A percentile compares a stretch with the other conserved stretches of the same genome.
phyloP scores from a whole-genome alignment of 2,888 invertebrate genomes.

The Eupithecia tripunctaria region DNA sequence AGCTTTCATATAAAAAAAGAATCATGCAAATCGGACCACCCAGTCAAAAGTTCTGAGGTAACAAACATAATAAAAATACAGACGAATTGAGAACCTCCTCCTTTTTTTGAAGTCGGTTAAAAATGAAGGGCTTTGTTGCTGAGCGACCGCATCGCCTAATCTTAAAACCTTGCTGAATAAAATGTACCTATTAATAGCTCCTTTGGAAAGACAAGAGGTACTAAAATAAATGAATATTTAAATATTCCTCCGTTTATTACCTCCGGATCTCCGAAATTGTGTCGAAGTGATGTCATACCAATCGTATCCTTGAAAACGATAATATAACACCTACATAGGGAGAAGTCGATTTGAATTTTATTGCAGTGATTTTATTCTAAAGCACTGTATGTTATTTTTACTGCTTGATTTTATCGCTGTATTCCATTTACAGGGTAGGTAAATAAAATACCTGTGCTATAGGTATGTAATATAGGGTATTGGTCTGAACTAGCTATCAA shows the following conservation, averaged over 20 bases:
- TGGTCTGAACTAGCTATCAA: background rate
- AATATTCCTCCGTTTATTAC: background rate
- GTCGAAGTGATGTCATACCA: background rate
- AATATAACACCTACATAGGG: background rate
- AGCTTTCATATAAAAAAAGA: no score
- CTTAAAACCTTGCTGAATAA: background rate
- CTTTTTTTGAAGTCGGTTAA: no score
- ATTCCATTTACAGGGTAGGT: slow-evolving; percentile 2
- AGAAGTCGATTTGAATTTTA: slow-evolving; percentile 10
- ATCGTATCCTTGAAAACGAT: background rate
- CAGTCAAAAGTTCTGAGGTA: no score
- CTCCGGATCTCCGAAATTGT: background rate
- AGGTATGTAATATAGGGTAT: background rate
- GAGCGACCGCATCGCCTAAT: no score
- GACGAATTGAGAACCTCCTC: no score
- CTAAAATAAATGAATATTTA: background rate
- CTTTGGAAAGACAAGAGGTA: background rate
- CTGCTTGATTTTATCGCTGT: slow-evolving; percentile 21
- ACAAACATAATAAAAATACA: no score
- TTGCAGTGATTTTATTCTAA: slow-evolving; percentile 18
- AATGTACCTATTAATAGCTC: background rate
- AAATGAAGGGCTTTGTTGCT: no score
- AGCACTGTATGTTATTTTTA: slow-evolving; percentile 19
- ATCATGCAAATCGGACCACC: no score
- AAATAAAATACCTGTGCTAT: background rate